Percentiles rank a stretch among this genome's conserved stretches.
These are phyloP conservation scores for Crypturellus undulatus DNA, from an alignment of 2,113 vertebrate genomes.

Conservation along the genomic window DNA sequence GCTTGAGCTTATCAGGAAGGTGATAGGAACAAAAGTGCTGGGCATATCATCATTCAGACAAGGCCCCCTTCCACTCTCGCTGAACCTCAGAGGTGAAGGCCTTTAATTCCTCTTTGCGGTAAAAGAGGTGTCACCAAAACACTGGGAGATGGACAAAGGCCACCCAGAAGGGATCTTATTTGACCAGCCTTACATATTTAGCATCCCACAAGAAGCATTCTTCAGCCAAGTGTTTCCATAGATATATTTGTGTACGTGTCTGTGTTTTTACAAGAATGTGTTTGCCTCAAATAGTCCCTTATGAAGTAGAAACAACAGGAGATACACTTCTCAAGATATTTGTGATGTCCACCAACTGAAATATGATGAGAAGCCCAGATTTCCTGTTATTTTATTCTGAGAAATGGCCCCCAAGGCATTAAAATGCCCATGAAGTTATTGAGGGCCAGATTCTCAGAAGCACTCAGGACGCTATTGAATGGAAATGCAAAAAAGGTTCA, in stretches of 20 bases:
- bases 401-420: constrained; percentile 31
- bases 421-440: constrained; percentile 9
- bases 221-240: neutral
- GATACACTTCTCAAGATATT: neutral
- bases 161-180: constrained; percentile 61
- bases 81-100: constrained; percentile 40
- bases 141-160: constrained; percentile 38
- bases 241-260: neutral
- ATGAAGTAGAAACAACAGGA: constrained; percentile 37
- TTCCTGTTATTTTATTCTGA: constrained; percentile 4
- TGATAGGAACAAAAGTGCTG: neutral
- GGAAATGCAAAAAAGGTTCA: neutral
- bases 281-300: constrained; percentile 12
- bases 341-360: neutral
- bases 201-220: neutral
- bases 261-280: neutral
- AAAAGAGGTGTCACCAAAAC: constrained; percentile 33
- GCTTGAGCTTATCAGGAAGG: constrained; percentile 18
- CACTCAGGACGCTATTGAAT: neutral
- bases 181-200: neutral
- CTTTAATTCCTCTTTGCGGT: constrained; percentile 19
- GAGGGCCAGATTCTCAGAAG: constrained; percentile 17
- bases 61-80: constrained; percentile 10
- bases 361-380: constrained; percentile 42
- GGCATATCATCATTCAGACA: neutral